Percentiles rank a stretch among this genome's conserved stretches.
These are phyloP conservation scores for Piaya cayana DNA, from an alignment of 2,113 vertebrate species.

Conservation along the genomic window DNA sequence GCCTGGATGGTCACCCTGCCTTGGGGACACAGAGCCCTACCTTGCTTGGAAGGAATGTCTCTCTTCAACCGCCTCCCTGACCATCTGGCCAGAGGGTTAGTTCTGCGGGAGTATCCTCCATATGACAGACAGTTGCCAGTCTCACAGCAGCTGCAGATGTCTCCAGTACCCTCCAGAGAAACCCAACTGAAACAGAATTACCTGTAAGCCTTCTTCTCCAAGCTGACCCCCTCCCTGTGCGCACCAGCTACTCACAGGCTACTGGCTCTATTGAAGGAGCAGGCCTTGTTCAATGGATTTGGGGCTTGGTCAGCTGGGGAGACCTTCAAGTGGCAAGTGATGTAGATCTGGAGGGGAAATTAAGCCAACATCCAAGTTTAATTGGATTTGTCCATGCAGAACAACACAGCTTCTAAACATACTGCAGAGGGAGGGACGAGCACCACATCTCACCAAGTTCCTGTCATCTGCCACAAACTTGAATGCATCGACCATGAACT, in stretches of 20 bases:
- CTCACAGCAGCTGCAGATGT: conserved; percentile 63
- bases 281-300: conserved; percentile 37
- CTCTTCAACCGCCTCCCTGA: background rate
- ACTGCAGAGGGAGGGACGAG: fast-evolving
- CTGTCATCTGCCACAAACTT: conserved; percentile 7
- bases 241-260: conserved; percentile 1
- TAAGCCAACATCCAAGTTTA: background rate
- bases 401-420: background rate
- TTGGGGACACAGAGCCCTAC: background rate
- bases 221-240: fast-evolving
- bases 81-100: background rate
- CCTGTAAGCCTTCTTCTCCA: background rate
- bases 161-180: conserved; percentile 44
- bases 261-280: conserved; percentile 55
- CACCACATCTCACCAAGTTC: conserved; percentile 30
- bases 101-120: background rate
- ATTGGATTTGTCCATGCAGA: background rate
- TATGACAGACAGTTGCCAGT: background rate
- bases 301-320: conserved; percentile 18
- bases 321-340: conserved; percentile 53
- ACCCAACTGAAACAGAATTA: background rate
- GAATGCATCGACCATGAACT: conserved; percentile 45
- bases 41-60: background rate
- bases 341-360: conserved; percentile 9
- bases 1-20: too few relatives aligned